phyloP scores from a whole-genome alignment of 2,113 vertebrate species.

The Cryptotis parvus region DNA sequence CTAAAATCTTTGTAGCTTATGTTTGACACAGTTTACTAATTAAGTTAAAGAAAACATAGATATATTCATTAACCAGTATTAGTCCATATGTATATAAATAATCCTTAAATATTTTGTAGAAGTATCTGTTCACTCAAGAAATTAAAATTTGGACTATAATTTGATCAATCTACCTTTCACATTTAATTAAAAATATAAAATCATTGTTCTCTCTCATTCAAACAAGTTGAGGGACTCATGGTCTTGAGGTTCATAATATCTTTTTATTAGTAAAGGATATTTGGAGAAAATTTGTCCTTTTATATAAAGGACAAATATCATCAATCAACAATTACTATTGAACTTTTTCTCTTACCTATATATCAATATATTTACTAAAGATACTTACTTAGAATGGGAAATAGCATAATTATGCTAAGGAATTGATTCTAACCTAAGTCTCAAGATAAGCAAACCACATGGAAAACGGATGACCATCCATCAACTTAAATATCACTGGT shows the following conservation, averaged over 20 bases:
- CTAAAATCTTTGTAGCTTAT: neutral
- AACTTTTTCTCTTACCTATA: conserved; percentile 17
- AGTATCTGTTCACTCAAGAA: neutral
- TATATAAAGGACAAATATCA: too few species aligned
- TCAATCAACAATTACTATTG: neutral
- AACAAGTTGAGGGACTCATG: neutral
- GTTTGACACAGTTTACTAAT: neutral
- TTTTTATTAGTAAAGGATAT: conserved; percentile 38
- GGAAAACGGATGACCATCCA: neutral
- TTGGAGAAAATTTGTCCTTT: neutral
- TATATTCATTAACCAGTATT: neutral
- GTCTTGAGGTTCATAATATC: neutral
- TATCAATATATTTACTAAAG: conserved; percentile 36
- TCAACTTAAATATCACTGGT: neutral
- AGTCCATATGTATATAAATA: neutral
- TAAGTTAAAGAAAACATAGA: neutral
- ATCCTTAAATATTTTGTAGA: neutral
- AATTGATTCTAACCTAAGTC: conserved; percentile 46
- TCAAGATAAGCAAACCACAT: conserved; percentile 42
- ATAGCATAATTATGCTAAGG: conserved; percentile 10
- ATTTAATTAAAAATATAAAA: conserved; percentile 46
- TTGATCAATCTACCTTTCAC: conserved; percentile 14
- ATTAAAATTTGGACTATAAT: conserved; percentile 41
- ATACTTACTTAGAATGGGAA: neutral
- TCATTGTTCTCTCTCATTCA: conserved; percentile 26